Evolutionary conservation across 2,888 invertebrate species (phyloP), one percentile per base, ranked within the genome.

Genomic region (Romanomermis culicivorax): DNA sequence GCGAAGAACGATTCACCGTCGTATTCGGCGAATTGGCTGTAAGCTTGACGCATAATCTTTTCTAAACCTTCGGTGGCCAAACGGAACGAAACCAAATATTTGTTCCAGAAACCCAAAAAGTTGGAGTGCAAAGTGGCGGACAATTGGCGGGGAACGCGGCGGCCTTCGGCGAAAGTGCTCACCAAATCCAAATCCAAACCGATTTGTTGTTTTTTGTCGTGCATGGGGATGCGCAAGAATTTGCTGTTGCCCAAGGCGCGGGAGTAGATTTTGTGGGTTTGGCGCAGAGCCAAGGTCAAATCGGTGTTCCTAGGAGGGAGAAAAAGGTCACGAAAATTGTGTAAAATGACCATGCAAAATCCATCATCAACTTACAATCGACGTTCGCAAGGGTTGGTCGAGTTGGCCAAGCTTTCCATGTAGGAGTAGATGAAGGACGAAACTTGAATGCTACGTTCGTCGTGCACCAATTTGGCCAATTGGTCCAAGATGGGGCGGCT

Each of bases 381-480:
- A 47, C 56, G 54, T 56, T 64, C 59, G 55, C 61, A 62, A 29
- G 62, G 62, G 30, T 61, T 61, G 55, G 57, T 56, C 42, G 58
- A 58, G 52, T 63, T 56, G 53, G 64, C 56, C 53, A 61, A 49
- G n/a, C 59, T 56, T 20, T 58, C 50, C 55, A 66, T 58, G 43
- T 58, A 54, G 36, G 62, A 58, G 56, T 58, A 58, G 51, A 59
- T 59, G 62, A 63, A 65, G 30, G 60, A 50, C 53, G 60, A 58
- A n/a, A 65, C 62, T 52, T 65, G 61, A 29, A 57, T 58, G 58
- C 59, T 60, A 45, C 53, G 58, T 49, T 66, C 66, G 20, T 55
- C 53, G 51, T 59, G 55, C 36, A 63, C 51, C 25, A 55, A 53
- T 50, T 56, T 55, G 51, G 58, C 60, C 54, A 66, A 60, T 57